A percentile compares a stretch with the other conserved stretches of the same genome.
Conservation (phyloP, 2,113 vertebrate species). For the Fregetta grallaria region DNA sequence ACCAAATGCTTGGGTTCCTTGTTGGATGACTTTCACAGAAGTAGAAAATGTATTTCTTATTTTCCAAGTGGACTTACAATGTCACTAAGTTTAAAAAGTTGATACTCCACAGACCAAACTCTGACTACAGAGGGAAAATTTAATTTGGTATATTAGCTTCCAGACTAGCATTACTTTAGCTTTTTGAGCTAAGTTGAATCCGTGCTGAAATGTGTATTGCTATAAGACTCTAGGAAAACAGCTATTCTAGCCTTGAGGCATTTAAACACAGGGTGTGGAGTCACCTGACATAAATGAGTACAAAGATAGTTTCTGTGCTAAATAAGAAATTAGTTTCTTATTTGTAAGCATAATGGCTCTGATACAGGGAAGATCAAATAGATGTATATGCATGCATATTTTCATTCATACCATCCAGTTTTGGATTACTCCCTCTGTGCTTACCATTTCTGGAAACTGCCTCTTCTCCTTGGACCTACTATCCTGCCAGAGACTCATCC, state of each 20-base stretch:
- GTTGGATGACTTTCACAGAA: constrained; percentile 15
- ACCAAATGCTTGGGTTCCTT: neutral
- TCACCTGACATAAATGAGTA: neutral
- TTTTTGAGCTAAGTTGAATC: neutral
- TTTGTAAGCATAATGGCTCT: neutral
- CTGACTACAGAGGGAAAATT: neutral
- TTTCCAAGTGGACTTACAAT: neutral
- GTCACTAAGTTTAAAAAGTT: neutral
- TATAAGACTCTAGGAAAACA: neutral
- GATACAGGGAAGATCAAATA: neutral
- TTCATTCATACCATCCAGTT: neutral
- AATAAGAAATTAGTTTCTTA: neutral
- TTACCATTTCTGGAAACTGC: neutral
- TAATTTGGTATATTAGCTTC: neutral
- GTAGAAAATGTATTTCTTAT: neutral
- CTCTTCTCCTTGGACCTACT: neutral
- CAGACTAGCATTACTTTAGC: neutral
- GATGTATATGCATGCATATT: neutral
- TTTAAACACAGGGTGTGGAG: neutral
- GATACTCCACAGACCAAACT: neutral
- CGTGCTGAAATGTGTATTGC: neutral
- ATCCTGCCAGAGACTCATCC: neutral
- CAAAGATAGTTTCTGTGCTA: neutral
- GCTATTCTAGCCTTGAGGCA: neutral
- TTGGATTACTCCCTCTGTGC: neutral